Evolutionary conservation across 35 echinoderm and acorn worm genomes (phyloP).

Genomic region (Ophiothrix spiculata): DNA sequence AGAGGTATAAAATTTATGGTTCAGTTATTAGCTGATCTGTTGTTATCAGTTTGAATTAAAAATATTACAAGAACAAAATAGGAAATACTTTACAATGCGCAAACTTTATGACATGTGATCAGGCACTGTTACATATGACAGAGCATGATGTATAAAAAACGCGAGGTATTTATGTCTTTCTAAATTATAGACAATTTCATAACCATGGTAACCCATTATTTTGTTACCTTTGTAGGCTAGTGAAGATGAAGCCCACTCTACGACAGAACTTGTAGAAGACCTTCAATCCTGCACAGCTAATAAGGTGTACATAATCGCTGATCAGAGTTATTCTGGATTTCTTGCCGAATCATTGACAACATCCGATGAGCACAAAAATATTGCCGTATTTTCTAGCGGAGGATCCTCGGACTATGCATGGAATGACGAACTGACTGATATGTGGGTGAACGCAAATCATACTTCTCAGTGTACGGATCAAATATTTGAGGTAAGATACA

Average conservation of each 20-base stretch:
- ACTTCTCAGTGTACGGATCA: slow-evolving; percentile 68
- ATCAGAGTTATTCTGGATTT: slow-evolving; percentile 91
- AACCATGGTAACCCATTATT: too few relatives aligned
- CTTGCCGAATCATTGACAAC: slow-evolving; percentile 37
- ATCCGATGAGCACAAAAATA: slow-evolving; percentile 24
- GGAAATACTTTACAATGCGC: too few relatives aligned
- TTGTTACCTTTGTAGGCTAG: slow-evolving; percentile 61
- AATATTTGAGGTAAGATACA: slow-evolving; percentile 57
- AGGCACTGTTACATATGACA: too few relatives aligned
- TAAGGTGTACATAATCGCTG: slow-evolving; percentile 78
- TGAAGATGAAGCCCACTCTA: slow-evolving; percentile 52
- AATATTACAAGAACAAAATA: too few relatives aligned
- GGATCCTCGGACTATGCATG: slow-evolving; percentile 76
- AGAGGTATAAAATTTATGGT: too few relatives aligned
- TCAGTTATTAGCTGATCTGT: too few relatives aligned
- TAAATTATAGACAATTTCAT: too few relatives aligned
- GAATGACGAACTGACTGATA: slow-evolving; percentile 71
- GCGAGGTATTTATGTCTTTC: too few relatives aligned
- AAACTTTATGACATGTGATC: too few relatives aligned
- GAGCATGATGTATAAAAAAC: too few relatives aligned
- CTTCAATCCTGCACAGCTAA: slow-evolving; percentile 64
- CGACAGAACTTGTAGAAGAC: slow-evolving; percentile 68
- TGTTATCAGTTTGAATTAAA: too few relatives aligned
- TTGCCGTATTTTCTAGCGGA: slow-evolving; percentile 78
- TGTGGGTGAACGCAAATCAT: slow-evolving; percentile 73